These are phyloP conservation scores for Spatulosminthurus flaviceps DNA, from an alignment of 2,888 invertebrate species.

Conservation along the genomic window DNA sequence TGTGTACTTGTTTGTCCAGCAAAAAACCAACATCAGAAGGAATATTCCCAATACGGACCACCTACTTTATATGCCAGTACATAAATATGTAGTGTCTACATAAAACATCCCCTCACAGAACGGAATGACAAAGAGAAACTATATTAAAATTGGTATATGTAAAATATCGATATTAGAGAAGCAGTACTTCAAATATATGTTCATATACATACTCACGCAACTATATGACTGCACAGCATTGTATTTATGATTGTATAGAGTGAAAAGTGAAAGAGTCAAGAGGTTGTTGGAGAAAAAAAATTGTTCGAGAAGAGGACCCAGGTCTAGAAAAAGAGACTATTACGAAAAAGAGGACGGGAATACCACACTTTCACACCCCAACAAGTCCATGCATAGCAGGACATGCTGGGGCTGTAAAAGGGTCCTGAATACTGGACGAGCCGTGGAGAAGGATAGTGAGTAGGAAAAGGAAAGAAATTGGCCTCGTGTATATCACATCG, in stretches of 20 bases:
- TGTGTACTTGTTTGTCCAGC: conserved; percentile 13
- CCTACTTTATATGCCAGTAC: no score
- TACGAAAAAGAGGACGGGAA: background rate
- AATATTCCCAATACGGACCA: background rate
- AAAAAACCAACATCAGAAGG: background rate
- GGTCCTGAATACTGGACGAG: background rate
- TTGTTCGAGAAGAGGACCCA: background rate
- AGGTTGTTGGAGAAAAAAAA: background rate
- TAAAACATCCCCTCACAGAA: no score
- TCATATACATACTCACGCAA: background rate
- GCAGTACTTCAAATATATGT: background rate
- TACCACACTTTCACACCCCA: conserved; percentile 16
- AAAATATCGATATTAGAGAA: no score
- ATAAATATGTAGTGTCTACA: no score
- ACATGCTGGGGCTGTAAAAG: conserved; percentile 12
- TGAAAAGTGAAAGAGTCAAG: background rate
- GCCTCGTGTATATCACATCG: conserved; percentile 53
- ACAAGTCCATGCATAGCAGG: background rate
- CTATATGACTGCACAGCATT: background rate
- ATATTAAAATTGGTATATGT: no score
- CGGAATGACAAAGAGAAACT: no score
- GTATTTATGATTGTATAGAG: background rate
- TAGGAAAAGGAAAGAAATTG: conserved; percentile 55
- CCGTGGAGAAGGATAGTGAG: background rate
- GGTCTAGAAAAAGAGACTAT: background rate